phyloP scores from a whole-genome alignment of 2,888 invertebrate species.

The Saturnia pavonia region DNA sequence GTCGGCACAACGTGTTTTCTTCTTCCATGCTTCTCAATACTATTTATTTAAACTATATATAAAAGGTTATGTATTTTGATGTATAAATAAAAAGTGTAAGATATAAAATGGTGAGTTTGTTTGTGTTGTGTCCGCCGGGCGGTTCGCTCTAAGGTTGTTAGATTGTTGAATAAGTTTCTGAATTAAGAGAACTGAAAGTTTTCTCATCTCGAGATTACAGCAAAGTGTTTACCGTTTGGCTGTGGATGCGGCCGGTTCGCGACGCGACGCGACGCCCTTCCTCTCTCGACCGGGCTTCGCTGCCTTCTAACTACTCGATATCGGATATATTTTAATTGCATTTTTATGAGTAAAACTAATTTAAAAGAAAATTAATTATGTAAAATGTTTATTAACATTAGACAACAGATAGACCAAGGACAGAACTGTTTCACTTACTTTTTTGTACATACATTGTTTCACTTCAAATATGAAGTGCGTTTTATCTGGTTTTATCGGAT shows the following conservation, averaged over 20 bases:
- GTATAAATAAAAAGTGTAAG: slow-evolving; percentile 57
- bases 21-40: too few species aligned
- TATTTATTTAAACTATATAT: too few species aligned
- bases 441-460: neutral
- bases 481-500: neutral
- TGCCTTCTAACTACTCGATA: slow-evolving; percentile 39
- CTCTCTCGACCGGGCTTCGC: slow-evolving; percentile 32
- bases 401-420: neutral
- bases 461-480: neutral
- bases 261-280: slow-evolving; percentile 44
- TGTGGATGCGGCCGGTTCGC: slow-evolving; percentile 71
- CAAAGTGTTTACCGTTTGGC: slow-evolving; percentile 83
- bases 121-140: slow-evolving; percentile 73
- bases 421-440: neutral
- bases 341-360: slow-evolving; percentile 27
- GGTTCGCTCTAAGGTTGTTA: slow-evolving; percentile 81
- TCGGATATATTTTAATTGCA: slow-evolving; percentile 35
- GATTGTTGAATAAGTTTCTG: slow-evolving; percentile 83
- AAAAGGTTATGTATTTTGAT: too few species aligned
- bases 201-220: slow-evolving; percentile 83
- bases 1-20: too few species aligned
- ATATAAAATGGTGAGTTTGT: slow-evolving; percentile 78
- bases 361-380: slow-evolving; percentile 7
- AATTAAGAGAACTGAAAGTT: slow-evolving; percentile 83
- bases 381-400: neutral